Base-by-base conservation (phyloP, 2,888 invertebrate species). In the Sepioteuthis lessoniana region DNA sequence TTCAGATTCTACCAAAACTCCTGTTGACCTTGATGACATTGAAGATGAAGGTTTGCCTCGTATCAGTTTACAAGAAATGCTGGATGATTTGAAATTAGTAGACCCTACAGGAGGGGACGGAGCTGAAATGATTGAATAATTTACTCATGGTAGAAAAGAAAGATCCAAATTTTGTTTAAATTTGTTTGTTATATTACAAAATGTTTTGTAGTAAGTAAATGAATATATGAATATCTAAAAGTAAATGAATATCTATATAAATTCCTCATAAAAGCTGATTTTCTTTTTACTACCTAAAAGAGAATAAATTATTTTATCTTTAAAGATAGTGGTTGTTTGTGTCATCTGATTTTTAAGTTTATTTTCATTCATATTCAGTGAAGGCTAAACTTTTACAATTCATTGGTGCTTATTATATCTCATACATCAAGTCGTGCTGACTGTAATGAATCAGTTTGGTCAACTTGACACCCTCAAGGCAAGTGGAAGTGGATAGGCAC, bases 61-160 rank as follows among this genome's bases (percentile, higher is more conserved):
- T 94, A 96, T 97, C 95, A 96, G 96, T 94, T 96, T 97, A 38
- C 96, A 96, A 94, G 97, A 97, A 94, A 97, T 97, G 97, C 94
- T 97, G 94, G 97, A 97, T 91, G 97, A 97, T 94, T 95, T 97
- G 50, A 96, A 97, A 50, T 94, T 94, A 13, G 96, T 98, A 50
- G 98, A 98, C 95, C 97, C 97, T 21, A 97, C 96, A 16, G 97
- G 97, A 5, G 97, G 94, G n/a, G 97, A 96, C 19, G 97, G 96
- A 0, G 96, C 95, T 0, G 95, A 94, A 91, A 97, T 97, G 97
- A 95, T 96, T 50, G 42, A 42, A 46, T 92, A 92, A 42, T 92
- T 35, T 76, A 76, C n/a, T 76, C n/a, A n/a, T 35, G 35, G n/a
- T 76, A 16, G 7, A n/a, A 76, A 76, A 76, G 31, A 76, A 76